Percentiles rank a stretch among this genome's conserved stretches.
Evolutionary conservation across 2,888 invertebrate species (phyloP).

Genomic region (Volucella inanis): DNA sequence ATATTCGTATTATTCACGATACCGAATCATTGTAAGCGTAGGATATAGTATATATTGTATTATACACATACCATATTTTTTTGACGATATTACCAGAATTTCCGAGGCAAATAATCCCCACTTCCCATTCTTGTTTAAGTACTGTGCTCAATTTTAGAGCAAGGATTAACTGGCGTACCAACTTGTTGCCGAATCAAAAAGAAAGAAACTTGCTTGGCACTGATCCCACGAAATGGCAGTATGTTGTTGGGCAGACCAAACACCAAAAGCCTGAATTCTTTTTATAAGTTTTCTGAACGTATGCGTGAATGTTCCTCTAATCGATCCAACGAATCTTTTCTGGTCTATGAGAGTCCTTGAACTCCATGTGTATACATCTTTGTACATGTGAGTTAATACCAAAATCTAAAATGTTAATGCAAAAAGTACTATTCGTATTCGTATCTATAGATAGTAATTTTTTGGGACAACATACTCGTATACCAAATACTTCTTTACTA

Average conservation of each 20-base stretch:
- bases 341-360: slow-evolving; percentile 11
- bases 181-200: slow-evolving; percentile 34
- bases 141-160: slow-evolving; percentile 24
- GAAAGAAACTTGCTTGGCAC: slow-evolving; percentile 12
- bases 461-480: slow-evolving; percentile 10
- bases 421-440: no score
- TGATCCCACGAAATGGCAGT: slow-evolving; percentile 3
- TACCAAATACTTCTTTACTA: slow-evolving; percentile 24
- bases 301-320: slow-evolving; percentile 54
- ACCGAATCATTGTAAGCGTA: not conserved
- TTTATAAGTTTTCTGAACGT: not conserved
- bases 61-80: slow-evolving; percentile 10
- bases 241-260: slow-evolving; percentile 17
- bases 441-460: slow-evolving; percentile 42
- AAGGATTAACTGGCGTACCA: slow-evolving; percentile 50
- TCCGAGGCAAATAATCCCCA: slow-evolving; percentile 38
- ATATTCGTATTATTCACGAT: slow-evolving; percentile 5
- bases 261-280: not conserved
- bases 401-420: no score
- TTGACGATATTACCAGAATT: slow-evolving; percentile 3
- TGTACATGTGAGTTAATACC: not conserved
- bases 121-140: slow-evolving; percentile 42
- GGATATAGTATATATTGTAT: not conserved
- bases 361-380: not conserved
- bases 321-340: slow-evolving; percentile 27